Evolutionary conservation across 2,797 vertebrate genomes (phyloP), one percentile per base, ranked within the genome.

Genomic region (Odontamblyopus rebecca): DNA sequence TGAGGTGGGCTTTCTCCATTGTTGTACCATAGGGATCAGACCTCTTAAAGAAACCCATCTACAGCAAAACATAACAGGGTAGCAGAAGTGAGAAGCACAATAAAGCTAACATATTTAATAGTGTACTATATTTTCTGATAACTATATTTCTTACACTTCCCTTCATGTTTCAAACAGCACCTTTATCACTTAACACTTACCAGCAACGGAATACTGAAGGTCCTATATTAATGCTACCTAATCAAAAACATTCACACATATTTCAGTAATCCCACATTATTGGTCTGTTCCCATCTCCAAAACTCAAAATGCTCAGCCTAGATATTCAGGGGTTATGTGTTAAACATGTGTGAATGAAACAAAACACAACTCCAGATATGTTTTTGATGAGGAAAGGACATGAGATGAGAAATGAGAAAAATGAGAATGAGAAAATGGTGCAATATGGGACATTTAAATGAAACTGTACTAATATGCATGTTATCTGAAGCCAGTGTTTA

Each of bases 1-100:
- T 98, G 74, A 98, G 95, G 68, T 97, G 94, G 27, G 97, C 97
- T 89, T 97, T 98, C 89, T 98, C 96, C 97, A 97, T 97, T 74
- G 97, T 95, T 0, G 96, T 96, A 89, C 96, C 96, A 0, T 97
- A 96, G 0, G 96, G 95, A 76, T 95, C 87, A 7, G 97, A 93
- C 75, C 96, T 93, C 86, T 98, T 97, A 86, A 98, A 98, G 92
- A 98, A 98, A 78, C 96, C 96, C 1, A 97, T 91, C 97, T 98
- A 75, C 54, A 54, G 71, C 93, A 97, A 77, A 38, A 63, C 8
- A n/a, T 8, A n/a, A 11, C 6, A 65, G 9, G 48, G 2, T 1
- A 27, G 1, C 1, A 57, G 53, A n/a, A 54, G 53, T 54, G 19
- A 23, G 53, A n/a, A 54, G 53, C 53, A 54, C 9, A 27, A 59